Base-by-base conservation (phyloP, 2,888 invertebrate species). In the Drosophila tanythrix region DNA sequence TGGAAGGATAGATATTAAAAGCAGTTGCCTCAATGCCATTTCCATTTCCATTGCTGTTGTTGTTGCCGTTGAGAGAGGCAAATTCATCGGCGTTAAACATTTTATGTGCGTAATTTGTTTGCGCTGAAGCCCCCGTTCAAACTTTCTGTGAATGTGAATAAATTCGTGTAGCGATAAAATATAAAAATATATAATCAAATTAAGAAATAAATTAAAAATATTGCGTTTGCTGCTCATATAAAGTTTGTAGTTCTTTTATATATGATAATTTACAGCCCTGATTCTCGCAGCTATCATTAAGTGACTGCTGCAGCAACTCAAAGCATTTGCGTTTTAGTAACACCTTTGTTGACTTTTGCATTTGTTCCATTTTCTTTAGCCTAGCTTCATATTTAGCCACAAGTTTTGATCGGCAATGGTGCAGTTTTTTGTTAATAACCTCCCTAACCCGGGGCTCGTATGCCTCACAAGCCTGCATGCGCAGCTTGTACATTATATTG, bases 91-190 rank as follows among this genome's bases (percentile, higher is more conserved):
- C 75, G 81, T 76, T 83, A 58, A 88, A 81, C 74, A 77, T 62
- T 83, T 78, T 74, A 69, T 77, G 68, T 55, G 67, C 46, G 29
- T 31, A 50, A 43, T 71, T 84, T n/a, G 71, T 73, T 61, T 73
- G 59, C 35, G 59, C 62, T 8, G 76, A 72, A 53, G 11, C 84
- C 74, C 21, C 55, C 73, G 46, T 66, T 65, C 31, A 76, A 64
- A 83, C 91, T 93, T 70, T 92, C 93, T 93, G 76, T 36, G 62
- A 61, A 48, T 38, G 36, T 55, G 50, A 13, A 76, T 43, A 50
- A 57, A 59, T 29, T 13, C 10, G 33, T 25, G 29, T 15, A 40
- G 31, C 38, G 8, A 38, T n/a, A 6, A 10, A 51, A 52, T 53
- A 52, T 25, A 70, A 57, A 62, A 38, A 70, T 70, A 53, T 51